phyloP scores from a whole-genome alignment of 1,140 invertebrate genomes.

The Andrena cerasifolii region DNA sequence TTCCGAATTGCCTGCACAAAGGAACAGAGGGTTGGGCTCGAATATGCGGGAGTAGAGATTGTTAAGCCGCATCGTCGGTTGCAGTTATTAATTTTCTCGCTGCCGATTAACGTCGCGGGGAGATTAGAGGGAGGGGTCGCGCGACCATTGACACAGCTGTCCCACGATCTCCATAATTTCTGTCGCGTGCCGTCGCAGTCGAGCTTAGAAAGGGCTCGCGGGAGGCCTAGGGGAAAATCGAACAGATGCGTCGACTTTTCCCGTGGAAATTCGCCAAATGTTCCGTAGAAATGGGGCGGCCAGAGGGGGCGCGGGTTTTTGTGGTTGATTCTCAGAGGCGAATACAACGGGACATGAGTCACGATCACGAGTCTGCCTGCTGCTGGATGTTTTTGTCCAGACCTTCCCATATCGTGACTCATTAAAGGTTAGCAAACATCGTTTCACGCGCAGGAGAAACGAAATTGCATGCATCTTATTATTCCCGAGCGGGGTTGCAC shows the following conservation, averaged over 20 bases:
- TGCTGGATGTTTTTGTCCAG: conserved; percentile 12
- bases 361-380: conserved; percentile 13
- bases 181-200: conserved; percentile 37
- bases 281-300: not conserved
- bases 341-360: conserved; percentile 38
- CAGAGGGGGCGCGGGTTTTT: not conserved
- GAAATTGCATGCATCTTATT: conserved; percentile 7
- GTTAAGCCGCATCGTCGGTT: too few relatives aligned
- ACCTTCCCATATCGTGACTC: conserved; percentile 20
- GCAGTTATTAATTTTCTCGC: not conserved
- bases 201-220: not conserved
- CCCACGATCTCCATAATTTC: conserved; percentile 37
- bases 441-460: not conserved
- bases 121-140: not conserved
- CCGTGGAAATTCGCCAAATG: conserved; percentile 62
- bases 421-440: conserved; percentile 15
- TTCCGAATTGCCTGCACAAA: too few relatives aligned
- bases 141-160: conserved; percentile 1
- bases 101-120: not conserved
- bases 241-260: conserved; percentile 54
- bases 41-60: too few relatives aligned
- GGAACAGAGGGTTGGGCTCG: too few relatives aligned
- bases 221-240: conserved; percentile 22
- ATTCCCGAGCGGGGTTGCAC: too few relatives aligned
- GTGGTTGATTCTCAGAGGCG: not conserved